These are phyloP conservation scores for Choreutis nemorana DNA, from an alignment of 2,888 invertebrate species.

Conservation along the genomic window DNA sequence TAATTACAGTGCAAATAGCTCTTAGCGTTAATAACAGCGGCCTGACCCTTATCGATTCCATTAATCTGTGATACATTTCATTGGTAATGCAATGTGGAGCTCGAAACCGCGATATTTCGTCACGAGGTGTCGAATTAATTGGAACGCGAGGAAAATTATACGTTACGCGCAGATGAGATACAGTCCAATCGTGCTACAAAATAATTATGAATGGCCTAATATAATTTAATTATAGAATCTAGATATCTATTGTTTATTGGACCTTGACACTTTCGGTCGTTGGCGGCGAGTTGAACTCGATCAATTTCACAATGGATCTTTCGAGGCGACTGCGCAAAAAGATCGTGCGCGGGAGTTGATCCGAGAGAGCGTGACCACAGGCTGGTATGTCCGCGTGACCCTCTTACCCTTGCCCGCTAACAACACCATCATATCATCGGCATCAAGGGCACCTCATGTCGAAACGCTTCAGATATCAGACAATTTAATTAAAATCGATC, in stretches of 20 bases:
- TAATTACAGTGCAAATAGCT: constrained; percentile 5
- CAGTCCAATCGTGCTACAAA: constrained; percentile 2
- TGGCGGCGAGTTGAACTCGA: constrained; percentile 14
- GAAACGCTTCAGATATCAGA: too few species aligned
- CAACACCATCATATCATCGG: too few species aligned
- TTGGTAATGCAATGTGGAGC: constrained; percentile 11
- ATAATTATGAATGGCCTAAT: constrained; percentile 1
- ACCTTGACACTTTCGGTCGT: constrained; percentile 29
- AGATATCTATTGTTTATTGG: constrained; percentile 6
- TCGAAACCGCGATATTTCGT: constrained; percentile 36
- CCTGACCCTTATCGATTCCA: constrained; percentile 32
- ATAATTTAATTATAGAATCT: constrained; percentile 13
- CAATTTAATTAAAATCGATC: too few species aligned
- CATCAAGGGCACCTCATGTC: too few species aligned
- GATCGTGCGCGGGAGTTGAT: constrained; percentile 27
- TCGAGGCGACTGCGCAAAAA: constrained; percentile 14
- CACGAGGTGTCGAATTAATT: constrained; percentile 40
- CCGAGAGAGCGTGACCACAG: constrained; percentile 27
- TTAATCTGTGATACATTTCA: constrained; percentile 24
- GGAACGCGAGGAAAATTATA: constrained; percentile 42
- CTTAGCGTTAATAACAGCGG: constrained; percentile 22
- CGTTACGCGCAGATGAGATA: constrained; percentile 8
- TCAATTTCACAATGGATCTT: constrained; percentile 30
- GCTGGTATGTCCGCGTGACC: constrained; percentile 44
- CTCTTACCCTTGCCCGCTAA: constrained; percentile 31